Conservation (phyloP, 2,797 vertebrate genomes). For the Syndactyla subalaris region DNA sequence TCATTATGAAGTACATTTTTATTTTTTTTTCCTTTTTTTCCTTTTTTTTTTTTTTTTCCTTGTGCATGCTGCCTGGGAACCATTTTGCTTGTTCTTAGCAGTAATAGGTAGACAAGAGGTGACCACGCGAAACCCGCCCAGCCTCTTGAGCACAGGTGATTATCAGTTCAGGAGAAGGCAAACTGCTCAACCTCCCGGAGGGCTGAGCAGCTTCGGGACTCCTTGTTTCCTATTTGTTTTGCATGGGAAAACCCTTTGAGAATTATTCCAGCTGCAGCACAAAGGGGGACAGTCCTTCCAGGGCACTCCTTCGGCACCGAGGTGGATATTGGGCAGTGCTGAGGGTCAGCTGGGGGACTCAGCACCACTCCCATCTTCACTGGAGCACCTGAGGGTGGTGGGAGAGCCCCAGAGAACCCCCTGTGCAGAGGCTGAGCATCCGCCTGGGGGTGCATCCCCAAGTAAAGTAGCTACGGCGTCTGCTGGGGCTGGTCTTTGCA, state of each 20-base stretch:
- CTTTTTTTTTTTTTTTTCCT: slow-evolving; percentile 82
- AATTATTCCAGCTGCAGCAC: background rate
- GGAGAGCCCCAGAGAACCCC: background rate
- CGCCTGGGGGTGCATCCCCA: background rate
- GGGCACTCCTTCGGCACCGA: rapidly evolving
- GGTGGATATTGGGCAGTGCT: background rate
- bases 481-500: background rate
- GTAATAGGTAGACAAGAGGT: slow-evolving; percentile 96
- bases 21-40: slow-evolving; percentile 84
- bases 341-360: background rate
- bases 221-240: background rate
- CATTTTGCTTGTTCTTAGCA: slow-evolving; percentile 93
- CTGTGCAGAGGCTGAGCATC: background rate
- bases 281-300: background rate
- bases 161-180: slow-evolving; percentile 79
- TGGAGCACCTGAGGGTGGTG: background rate
- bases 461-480: background rate
- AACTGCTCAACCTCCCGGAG: background rate
- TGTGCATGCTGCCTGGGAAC: slow-evolving; percentile 93
- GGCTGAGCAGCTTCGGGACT: background rate
- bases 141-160: slow-evolving; percentile 98
- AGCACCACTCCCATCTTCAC: background rate
- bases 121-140: slow-evolving; percentile 92
- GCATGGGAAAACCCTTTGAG: background rate
- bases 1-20: slow-evolving; percentile 75